Evolutionary conservation across 2,113 vertebrate species (phyloP), one percentile per base, ranked within the genome.

Genomic region (Limanda limanda): DNA sequence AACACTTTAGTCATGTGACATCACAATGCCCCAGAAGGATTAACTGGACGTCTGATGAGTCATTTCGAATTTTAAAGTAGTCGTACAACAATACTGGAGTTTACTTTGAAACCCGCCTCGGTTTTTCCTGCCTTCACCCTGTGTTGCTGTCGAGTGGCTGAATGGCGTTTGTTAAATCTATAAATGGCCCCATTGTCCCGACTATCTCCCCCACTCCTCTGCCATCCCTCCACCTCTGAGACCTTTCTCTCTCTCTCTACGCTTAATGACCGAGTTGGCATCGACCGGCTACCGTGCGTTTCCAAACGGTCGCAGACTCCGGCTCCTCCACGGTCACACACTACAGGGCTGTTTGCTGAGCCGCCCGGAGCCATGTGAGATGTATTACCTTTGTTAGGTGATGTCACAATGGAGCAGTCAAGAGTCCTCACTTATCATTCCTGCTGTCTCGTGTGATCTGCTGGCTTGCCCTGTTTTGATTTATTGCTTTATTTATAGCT

Each of bases 181-280:
- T 87, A 74, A 92, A 91, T 83, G 77, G 59, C 51, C 24, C 80
- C 84, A 31, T 87, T 91, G 86, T 92, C 45, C 45, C 55, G 59
- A 55, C 63, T 27, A 31, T 83, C 83, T 76, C 64, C 71, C 47
- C 23, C 61, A 70, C 76, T 37, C 21, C 74, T 48, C 47, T 24
- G 31, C 31, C 31, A 31, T 31, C 31, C 31, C 31, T 31, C 31
- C 31, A 31, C 31, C 31, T 31, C 6, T 1, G 31, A 31, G 31
- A 31, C 31, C 35, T 23, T 18, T 45, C 58, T 48, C 20, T 63
- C 15, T 56, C 71, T 6, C 2, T 58, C 56, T 48, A 17, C 15
- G 12, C 68, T 76, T 63, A 79, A 85, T 81, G 60, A 48, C 69
- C 14, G 69, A 1, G 0, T 56, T 68, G 68, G 48, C 55, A 3